Base-by-base conservation (phyloP, 2,113 vertebrate species). In the Larimichthys crocea region DNA sequence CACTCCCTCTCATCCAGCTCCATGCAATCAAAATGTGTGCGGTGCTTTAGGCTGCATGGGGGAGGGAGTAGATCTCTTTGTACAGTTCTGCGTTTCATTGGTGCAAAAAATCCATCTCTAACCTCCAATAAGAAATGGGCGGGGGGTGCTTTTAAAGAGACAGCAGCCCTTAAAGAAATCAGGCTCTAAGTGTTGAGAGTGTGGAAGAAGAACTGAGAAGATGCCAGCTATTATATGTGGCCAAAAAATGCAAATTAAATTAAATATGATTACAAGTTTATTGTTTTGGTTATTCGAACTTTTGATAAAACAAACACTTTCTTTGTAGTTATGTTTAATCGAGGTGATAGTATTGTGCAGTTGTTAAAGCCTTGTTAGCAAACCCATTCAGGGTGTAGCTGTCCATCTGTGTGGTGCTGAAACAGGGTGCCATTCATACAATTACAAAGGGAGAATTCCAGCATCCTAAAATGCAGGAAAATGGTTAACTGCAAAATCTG, bases 41-140 rank as follows among this genome's bases (percentile, higher is more conserved):
- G 80, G 60, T 86, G 93, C 79, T 74, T 12, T 89, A 83, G 5
- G 87, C 83, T 90, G 85, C 35, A 15, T 49, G 92, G 90, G 93
- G 93, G 93, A 93, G 92, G 95, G 94, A 95, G 89, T 94, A 87
- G 95, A 95, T 95, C 90, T 86, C 92, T 91, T 89, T 92, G 89
- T 92, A 92, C 91, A 85, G 87, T 85, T 85, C 82, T 53, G 65
- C 65, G 76, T 79, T 59, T 82, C 83, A 96, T 94, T 96, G 96
- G 96, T 81, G 84, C 85, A 90, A 57, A 56, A 68, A 40, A 74
- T 62, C 42, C 76, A 83, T 85, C 67, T 80, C 79, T 63, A 78
- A 79, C 84, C 86, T 73, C 94, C 95, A 95, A 92, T 95, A 46
- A 52, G 64, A 74, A 12, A 5, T 10, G 52, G 3, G 14, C n/a